A percentile compares a stretch with the other conserved stretches of the same genome.
Conservation (phyloP, 92 coral and sea anemone genomes). For the Phenganax marumi region DNA sequence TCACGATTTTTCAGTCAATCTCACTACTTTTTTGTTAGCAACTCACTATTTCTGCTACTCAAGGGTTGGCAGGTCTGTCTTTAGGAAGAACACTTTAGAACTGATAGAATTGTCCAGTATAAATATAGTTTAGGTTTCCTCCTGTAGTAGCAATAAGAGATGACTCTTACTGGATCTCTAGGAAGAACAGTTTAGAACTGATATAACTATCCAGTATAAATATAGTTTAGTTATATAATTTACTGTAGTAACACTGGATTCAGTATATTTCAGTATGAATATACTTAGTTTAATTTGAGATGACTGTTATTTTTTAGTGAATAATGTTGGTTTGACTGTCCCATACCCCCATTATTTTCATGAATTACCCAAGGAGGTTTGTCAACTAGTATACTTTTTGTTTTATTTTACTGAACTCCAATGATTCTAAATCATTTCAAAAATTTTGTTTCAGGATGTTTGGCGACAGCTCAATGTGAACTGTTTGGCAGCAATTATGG, state of each 20-base stretch:
- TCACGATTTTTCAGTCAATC: no score
- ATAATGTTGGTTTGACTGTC: background rate
- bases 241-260: no score
- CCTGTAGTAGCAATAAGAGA: background rate
- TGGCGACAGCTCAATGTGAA: slow-evolving; percentile 79
- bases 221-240: no score
- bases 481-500: slow-evolving; percentile 77
- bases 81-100: no score
- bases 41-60: no score
- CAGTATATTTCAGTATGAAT: no score
- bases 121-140: background rate
- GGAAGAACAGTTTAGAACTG: no score
- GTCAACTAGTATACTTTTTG: background rate
- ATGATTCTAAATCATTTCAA: background rate
- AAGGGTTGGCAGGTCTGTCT: no score
- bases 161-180: background rate
- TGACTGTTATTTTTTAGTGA: background rate
- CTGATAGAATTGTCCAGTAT: no score
- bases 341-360: slow-evolving; percentile 31
- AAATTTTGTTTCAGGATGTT: slow-evolving; percentile 48
- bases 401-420: background rate
- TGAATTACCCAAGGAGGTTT: slow-evolving; percentile 19
- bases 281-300: background rate
- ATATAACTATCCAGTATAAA: no score
- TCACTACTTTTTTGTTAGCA: no score